Conservation (phyloP, 2,888 invertebrate genomes). For the Clivina fossor region DNA sequence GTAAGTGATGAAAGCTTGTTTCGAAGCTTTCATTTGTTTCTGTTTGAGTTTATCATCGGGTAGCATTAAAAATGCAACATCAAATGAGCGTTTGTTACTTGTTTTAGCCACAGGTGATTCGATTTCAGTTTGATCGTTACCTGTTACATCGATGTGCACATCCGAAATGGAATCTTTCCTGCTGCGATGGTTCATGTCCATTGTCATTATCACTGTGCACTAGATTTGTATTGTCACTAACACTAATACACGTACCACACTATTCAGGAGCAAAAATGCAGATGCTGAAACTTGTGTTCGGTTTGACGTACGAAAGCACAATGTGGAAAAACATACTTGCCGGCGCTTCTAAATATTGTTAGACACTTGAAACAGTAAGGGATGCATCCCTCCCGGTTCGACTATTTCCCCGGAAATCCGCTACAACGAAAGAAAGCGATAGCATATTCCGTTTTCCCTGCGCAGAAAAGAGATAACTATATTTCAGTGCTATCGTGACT, state of each 20-base stretch:
- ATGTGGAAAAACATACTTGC: slow-evolving; percentile 53
- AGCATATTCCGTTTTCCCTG: slow-evolving; percentile 21
- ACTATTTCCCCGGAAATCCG: slow-evolving; percentile 38
- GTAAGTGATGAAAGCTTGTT: slow-evolving; percentile 55
- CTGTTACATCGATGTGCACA: slow-evolving; percentile 47
- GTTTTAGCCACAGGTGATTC: slow-evolving; percentile 52
- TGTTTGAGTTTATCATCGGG: slow-evolving; percentile 80
- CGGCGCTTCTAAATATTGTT: slow-evolving; percentile 52
- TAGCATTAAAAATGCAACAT: slow-evolving; percentile 87
- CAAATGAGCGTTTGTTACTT: slow-evolving; percentile 77
- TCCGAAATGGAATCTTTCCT: slow-evolving; percentile 54
- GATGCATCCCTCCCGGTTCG: slow-evolving; percentile 45
- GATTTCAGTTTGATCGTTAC: slow-evolving; percentile 47
- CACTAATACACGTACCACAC: slow-evolving; percentile 34
- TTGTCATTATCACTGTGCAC: slow-evolving; percentile 60
- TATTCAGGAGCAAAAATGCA: slow-evolving; percentile 38
- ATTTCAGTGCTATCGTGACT: slow-evolving; percentile 37
- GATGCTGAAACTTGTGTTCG: slow-evolving; percentile 41
- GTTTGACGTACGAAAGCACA: slow-evolving; percentile 48
- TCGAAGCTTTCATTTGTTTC: slow-evolving; percentile 59
- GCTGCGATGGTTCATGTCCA: slow-evolving; percentile 62
- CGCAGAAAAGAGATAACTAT: slow-evolving; percentile 38
- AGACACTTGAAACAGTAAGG: slow-evolving; percentile 50
- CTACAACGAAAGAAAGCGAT: slow-evolving; percentile 41
- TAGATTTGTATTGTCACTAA: slow-evolving; percentile 33